Conservation (phyloP, 2,113 vertebrate species). For the Tragulus kanchil region DNA sequence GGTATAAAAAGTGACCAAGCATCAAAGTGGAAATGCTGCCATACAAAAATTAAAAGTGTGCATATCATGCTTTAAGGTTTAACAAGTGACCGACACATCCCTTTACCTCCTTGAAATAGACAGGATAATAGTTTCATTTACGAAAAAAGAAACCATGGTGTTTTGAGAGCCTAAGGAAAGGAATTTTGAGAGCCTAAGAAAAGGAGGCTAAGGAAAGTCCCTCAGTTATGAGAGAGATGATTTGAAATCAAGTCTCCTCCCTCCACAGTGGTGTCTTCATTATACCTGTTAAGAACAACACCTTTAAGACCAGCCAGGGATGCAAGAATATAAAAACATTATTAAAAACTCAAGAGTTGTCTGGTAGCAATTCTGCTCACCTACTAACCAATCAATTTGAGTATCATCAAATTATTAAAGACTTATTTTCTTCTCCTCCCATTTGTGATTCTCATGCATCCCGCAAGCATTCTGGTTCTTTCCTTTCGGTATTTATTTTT, state of each 20-base stretch:
- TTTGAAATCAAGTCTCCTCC: background rate
- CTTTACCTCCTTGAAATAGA: conserved; percentile 22
- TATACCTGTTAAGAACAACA: background rate
- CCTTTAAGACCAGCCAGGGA: background rate
- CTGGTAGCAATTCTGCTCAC: background rate
- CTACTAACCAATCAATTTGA: background rate
- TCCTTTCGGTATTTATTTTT: background rate
- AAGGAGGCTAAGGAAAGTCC: background rate
- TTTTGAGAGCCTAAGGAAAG: background rate
- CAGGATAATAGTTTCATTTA: background rate
- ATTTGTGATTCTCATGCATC: background rate
- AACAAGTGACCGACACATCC: background rate
- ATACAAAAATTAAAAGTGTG: conserved; percentile 9
- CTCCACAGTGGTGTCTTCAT: conserved; percentile 9
- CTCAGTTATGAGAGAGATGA: background rate
- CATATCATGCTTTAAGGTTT: background rate
- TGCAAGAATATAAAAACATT: background rate
- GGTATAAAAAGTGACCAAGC: background rate
- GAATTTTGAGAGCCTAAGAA: background rate
- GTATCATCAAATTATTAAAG: background rate
- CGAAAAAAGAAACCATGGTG: conserved; percentile 37
- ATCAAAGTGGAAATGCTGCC: background rate
- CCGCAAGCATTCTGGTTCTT: background rate
- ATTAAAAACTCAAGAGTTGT: background rate
- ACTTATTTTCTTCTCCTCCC: background rate